phyloP scores from a whole-genome alignment of 2,888 invertebrate species.

The Protonemura montana region DNA sequence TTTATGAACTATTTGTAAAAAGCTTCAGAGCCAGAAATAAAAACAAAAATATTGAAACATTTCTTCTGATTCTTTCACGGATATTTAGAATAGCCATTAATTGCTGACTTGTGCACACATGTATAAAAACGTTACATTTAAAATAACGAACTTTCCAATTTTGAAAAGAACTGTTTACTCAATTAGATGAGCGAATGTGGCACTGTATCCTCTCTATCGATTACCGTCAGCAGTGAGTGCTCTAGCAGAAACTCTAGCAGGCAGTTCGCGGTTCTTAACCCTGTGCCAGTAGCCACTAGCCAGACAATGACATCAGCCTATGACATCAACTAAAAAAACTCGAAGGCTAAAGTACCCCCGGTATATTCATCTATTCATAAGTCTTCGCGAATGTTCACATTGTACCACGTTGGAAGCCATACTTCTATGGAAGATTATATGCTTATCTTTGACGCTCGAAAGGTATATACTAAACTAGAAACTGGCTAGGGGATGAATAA shows the following conservation, averaged over 20 bases:
- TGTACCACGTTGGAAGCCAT: neutral
- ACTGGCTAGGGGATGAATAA: neutral
- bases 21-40: no score
- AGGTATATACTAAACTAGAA: neutral
- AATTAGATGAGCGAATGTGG: neutral
- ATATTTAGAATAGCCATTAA: no score
- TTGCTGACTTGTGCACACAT: no score
- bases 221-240: neutral
- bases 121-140: no score
- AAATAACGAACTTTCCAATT: no score
- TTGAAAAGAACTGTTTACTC: neutral
- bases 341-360: neutral
- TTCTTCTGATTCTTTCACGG: no score
- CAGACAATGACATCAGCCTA: neutral
- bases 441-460: neutral
- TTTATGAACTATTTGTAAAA: no score
- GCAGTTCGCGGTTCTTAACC: neutral
- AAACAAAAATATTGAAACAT: no score
- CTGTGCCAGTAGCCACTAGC: neutral
- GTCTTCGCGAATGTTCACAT: neutral
- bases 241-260: neutral
- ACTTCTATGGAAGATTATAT: neutral
- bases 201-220: neutral
- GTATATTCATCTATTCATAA: slow-evolving; percentile 7
- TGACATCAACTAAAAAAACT: neutral